These are phyloP conservation scores for Rhynchophorus ferrugineus DNA, from an alignment of 1,140 invertebrate genomes.

Conservation along the genomic window DNA sequence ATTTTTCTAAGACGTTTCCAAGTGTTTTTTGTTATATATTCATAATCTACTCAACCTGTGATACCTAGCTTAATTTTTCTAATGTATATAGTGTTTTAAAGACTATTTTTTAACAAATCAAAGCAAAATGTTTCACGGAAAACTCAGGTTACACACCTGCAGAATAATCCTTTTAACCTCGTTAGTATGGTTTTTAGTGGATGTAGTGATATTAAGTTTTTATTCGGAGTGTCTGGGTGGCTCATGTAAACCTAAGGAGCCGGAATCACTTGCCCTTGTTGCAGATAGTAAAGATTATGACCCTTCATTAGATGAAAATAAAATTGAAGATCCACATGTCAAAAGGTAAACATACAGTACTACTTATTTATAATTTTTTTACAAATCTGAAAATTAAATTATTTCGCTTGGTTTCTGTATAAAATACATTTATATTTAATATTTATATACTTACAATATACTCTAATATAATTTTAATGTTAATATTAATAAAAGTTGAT, in stretches of 20 bases:
- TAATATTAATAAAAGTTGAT: not conserved
- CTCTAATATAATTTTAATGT: no score
- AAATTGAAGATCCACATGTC: constrained; percentile 10
- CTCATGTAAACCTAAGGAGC: constrained; percentile 53
- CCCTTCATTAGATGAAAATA: constrained; percentile 13
- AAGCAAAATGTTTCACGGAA: constrained; percentile 69
- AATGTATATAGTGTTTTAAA: constrained; percentile 6
- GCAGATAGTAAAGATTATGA: constrained; percentile 16
- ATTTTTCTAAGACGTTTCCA: not conserved
- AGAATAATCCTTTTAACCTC: constrained; percentile 91
- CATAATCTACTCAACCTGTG: constrained; percentile 10
- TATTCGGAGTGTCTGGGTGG: constrained; percentile 85
- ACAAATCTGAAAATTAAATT: not conserved
- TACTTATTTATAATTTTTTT: constrained; percentile 6
- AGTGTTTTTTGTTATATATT: constrained; percentile 4
- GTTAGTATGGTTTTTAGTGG: constrained; percentile 90
- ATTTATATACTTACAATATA: no score
- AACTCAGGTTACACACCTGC: constrained; percentile 86
- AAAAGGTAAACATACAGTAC: constrained; percentile 14
- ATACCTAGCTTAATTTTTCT: constrained; percentile 12
- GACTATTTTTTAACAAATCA: constrained; percentile 1
- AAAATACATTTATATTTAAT: no score
- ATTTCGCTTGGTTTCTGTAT: not conserved
- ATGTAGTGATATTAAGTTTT: constrained; percentile 84
- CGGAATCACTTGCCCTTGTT: constrained; percentile 27